These are phyloP conservation scores for Erinaceus europaeus DNA, from an alignment of 2,113 vertebrate species.

Conservation along the genomic window DNA sequence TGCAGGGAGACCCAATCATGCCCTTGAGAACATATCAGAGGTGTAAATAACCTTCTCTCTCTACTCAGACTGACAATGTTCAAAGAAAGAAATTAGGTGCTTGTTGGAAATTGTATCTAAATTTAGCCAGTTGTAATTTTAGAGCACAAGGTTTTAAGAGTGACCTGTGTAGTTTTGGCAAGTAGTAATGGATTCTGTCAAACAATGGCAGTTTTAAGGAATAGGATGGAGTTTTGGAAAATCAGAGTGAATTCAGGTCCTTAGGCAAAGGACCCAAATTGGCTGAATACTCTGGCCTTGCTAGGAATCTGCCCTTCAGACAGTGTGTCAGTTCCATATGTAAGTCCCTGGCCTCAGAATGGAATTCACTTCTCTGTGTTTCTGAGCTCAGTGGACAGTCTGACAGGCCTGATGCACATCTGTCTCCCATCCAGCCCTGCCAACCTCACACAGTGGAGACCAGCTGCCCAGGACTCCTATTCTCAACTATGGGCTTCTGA, in stretches of 20 bases:
- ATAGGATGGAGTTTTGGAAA: neutral
- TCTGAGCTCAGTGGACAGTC: conserved; percentile 1
- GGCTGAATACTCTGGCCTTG: neutral
- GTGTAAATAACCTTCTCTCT: too few species aligned
- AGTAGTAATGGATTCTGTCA: neutral
- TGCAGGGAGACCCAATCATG: neutral
- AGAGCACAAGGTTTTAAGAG: neutral
- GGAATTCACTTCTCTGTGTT: rapidly evolving
- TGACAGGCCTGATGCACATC: conserved; percentile 40
- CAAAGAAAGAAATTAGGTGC: neutral
- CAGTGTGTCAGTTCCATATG: neutral
- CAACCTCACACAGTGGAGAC: conserved; percentile 60
- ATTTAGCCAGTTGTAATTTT: neutral
- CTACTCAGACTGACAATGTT: rapidly evolving
- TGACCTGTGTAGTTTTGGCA: neutral
- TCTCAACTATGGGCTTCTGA: conserved; percentile 60
- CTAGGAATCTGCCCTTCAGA: rapidly evolving
- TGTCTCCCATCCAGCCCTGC: conserved; percentile 39
- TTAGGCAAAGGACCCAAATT: rapidly evolving
- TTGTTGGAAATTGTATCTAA: neutral
- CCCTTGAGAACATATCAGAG: rapidly evolving
- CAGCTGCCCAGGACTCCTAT: conserved; percentile 70
- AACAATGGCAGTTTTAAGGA: neutral
- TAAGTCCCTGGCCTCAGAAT: neutral
- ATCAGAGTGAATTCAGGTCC: rapidly evolving